Evolutionary conservation across 2,113 vertebrate genomes (phyloP).

Genomic region (Phyllostomus discolor): DNA sequence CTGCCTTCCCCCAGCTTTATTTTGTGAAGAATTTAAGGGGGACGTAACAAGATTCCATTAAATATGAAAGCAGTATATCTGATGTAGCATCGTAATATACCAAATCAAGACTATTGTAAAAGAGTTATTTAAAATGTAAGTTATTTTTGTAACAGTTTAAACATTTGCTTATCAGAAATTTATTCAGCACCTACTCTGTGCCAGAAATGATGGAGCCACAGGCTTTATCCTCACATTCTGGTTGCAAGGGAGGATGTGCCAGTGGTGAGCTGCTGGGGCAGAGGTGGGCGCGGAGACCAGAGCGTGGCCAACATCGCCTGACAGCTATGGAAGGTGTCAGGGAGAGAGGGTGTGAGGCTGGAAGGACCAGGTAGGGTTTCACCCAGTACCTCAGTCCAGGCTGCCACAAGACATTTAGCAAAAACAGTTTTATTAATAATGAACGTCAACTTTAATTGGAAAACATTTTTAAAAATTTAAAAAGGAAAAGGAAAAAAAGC

Average conservation of each 20-base stretch:
- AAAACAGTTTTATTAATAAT: not conserved
- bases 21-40: not conserved
- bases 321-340: not conserved
- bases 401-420: not conserved
- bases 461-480: not conserved
- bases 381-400: too few species aligned
- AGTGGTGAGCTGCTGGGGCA: not conserved
- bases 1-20: not conserved
- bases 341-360: not conserved
- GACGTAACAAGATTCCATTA: not conserved
- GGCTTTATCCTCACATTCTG: not conserved
- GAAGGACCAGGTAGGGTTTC: not conserved
- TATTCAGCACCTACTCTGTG: not conserved
- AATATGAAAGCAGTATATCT: not conserved
- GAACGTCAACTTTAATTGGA: not conserved
- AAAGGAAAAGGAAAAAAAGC: not conserved
- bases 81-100: not conserved
- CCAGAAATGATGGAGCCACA: not conserved
- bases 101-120: not conserved
- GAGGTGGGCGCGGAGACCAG: not conserved
- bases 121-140: not conserved
- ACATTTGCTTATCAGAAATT: not conserved
- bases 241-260: not conserved
- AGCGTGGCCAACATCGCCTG: rapidly evolving
- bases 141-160: not conserved